Conservation (phyloP, 2,888 invertebrate species). For the Parnassius mnemosyne region DNA sequence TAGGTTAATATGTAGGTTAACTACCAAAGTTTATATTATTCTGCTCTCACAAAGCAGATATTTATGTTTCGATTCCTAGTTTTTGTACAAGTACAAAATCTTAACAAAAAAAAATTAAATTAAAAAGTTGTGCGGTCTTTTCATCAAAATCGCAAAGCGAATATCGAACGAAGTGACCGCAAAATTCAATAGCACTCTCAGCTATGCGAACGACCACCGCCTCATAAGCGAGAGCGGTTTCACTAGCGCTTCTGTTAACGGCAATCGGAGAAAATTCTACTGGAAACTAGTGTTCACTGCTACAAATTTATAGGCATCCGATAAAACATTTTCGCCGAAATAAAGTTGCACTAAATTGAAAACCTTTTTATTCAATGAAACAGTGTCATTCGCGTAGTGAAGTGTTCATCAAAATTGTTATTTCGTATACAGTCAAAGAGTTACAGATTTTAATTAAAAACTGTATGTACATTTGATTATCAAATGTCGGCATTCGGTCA, state of each 20-base stretch:
- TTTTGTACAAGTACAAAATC: too few relatives aligned
- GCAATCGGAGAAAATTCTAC: conserved; percentile 22
- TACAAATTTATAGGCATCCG: conserved; percentile 34
- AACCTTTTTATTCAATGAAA: conserved; percentile 39
- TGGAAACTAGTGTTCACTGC: conserved; percentile 24
- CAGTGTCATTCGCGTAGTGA: conserved; percentile 39
- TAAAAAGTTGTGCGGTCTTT: conserved; percentile 29
- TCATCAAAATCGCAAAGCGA: conserved; percentile 46
- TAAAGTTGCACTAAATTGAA: conserved; percentile 42
- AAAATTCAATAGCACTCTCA: conserved; percentile 53
- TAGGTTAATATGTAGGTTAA: too few relatives aligned
- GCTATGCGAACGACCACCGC: conserved; percentile 33
- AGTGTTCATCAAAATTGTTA: conserved; percentile 48
- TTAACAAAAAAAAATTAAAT: too few relatives aligned
- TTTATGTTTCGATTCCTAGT: too few relatives aligned
- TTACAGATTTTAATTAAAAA: conserved; percentile 36
- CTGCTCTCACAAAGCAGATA: too few relatives aligned
- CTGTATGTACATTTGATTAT: conserved; percentile 30
- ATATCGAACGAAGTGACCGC: conserved; percentile 52
- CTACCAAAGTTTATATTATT: too few relatives aligned
- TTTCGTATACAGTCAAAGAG: conserved; percentile 36
- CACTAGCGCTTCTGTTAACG: conserved; percentile 30
- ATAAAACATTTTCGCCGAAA: conserved; percentile 46
- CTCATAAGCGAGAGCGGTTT: conserved; percentile 32
- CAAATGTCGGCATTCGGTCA: conserved; percentile 25